Percentiles rank a stretch among this genome's conserved stretches.
Conservation (phyloP, 2,113 vertebrate genomes). For the Cynocephalus volans region DNA sequence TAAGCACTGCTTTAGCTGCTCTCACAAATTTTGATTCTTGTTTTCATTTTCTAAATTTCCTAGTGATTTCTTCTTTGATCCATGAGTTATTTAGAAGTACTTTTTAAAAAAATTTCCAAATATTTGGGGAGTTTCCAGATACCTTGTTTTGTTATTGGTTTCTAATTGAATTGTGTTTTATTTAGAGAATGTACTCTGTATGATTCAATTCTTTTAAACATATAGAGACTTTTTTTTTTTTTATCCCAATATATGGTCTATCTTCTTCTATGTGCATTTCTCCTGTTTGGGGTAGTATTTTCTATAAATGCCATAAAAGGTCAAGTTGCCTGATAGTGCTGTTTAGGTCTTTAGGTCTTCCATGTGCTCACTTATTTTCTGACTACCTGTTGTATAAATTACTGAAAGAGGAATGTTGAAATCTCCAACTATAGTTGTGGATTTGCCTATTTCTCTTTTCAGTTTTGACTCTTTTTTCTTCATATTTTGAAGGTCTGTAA, state of each 20-base stretch:
- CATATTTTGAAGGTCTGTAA: neutral
- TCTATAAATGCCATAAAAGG: neutral
- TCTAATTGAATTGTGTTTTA: neutral
- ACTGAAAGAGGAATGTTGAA: neutral
- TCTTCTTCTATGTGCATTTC: neutral
- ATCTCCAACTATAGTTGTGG: neutral
- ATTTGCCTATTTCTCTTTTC: neutral
- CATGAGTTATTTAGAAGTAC: neutral
- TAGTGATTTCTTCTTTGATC: neutral
- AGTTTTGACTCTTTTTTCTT: neutral
- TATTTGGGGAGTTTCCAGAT: neutral
- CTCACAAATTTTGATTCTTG: neutral
- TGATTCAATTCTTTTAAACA: neutral
- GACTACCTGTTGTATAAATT: neutral
- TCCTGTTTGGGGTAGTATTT: neutral
- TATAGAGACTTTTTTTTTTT: neutral
- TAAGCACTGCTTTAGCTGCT: neutral
- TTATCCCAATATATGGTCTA: neutral
- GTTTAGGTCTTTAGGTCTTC: neutral
- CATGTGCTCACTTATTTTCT: neutral
- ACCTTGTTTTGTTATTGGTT: neutral
- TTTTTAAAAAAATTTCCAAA: neutral
- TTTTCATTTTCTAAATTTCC: conserved; percentile 28
- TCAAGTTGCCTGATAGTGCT: neutral
- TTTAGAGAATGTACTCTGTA: neutral